Evolutionary conservation across 2,888 invertebrate species (phyloP), one percentile per base, ranked within the genome.

Genomic region (Cheilosia scutellata): DNA sequence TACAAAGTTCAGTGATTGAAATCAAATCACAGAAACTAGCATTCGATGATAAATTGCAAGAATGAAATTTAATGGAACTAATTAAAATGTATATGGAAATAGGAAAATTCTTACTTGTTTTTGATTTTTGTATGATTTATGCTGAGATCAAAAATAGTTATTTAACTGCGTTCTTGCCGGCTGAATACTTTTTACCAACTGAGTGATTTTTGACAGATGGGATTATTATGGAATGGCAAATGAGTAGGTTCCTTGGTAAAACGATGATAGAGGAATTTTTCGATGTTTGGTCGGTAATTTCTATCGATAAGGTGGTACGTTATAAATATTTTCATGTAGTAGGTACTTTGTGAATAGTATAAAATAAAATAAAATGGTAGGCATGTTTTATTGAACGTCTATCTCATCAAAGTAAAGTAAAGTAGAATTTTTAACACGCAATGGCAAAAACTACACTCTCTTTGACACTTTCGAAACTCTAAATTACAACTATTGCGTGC

Each of bases 31-130:
- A 37, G 37, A 37, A 11, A 37, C 11, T 37, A 37, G 9, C 4
- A 37, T 37, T 37, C 11, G 37, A 37, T 2, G 4, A 4, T 1
- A 4, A 37, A 37, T 4, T 4, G 9, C 1, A 37, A 2, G 3
- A 37, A 9, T 33, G 3, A 33, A 33, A 7, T 33, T 6, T 33
- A 7, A 33, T 7, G 3, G 11, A 11, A 11, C 1, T 11, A 0
- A 37, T 4, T 37, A 9, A 37, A 37, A 37, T 9, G 29, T 29
- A 4, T 1, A 44, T 27, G 40, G 16, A 0, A 74, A 57, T 33
- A 33, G n/a, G n/a, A 33, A 16, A 37, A 40, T 40, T 51, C 65
- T 66, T 82, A 82, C 82, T 77, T 77, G 33, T 37, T 20, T 20
- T 49, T 37, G 44, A 33, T 1, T 29, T 44, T 16, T 53, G 4